These are phyloP conservation scores for Lepidothrix coronata DNA, from an alignment of 2,113 vertebrate genomes.

Conservation along the genomic window DNA sequence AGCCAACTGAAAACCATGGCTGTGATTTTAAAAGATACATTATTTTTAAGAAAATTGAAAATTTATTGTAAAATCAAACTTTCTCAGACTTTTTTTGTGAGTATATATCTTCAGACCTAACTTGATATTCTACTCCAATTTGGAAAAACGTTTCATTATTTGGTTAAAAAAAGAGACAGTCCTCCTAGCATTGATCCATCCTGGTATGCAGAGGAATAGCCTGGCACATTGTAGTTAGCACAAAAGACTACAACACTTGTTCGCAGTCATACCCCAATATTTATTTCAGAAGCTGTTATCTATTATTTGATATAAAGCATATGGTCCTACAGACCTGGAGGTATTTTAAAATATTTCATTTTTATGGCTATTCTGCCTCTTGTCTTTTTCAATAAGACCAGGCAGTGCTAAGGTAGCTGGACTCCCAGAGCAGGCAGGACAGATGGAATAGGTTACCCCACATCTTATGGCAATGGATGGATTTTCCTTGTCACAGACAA, in stretches of 20 bases:
- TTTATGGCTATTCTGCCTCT: background rate
- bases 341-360: background rate
- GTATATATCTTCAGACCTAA: background rate
- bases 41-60: conserved; percentile 14
- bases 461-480: background rate
- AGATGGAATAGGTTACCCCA: background rate
- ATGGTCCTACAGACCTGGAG: background rate
- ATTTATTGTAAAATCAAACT: background rate
- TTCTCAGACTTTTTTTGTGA: background rate
- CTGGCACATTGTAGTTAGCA: background rate
- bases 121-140: background rate
- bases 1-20: background rate
- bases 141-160: background rate
- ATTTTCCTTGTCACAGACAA: background rate
- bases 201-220: background rate
- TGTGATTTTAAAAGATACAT: background rate
- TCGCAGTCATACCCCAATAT: background rate
- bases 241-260: background rate
- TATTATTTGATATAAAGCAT: background rate
- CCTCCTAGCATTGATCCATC: background rate
- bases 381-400: background rate
- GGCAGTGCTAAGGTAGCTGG: background rate
- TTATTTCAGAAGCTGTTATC: background rate
- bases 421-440: background rate
- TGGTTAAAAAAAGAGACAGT: background rate